Evolutionary conservation across 2,888 invertebrate species (phyloP), one percentile per base, ranked within the genome.

Genomic region (Anodontia alba): DNA sequence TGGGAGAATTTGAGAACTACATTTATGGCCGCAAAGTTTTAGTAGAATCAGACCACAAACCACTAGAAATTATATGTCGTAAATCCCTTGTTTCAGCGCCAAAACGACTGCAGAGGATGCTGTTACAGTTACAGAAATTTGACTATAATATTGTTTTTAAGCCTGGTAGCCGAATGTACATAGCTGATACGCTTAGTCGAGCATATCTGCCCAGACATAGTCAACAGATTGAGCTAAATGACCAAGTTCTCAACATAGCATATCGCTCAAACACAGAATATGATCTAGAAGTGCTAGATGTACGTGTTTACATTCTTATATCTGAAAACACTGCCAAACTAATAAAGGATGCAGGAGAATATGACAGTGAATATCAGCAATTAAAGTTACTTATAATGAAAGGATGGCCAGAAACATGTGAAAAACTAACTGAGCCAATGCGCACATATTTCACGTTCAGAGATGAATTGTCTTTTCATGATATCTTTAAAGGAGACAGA

Each of bases 61-160:
- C 81, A 31, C 70, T 88, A 49, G 84, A 80, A 62, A 76, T 62
- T 7, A 86, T 88, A 7, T 51, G 36, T 20, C 75, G 68, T 51
- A 88, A 86, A 78, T n/a, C 78, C 7, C 51, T 87, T 15, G 38
- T 67, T 15, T 54, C 66, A 46, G 86, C 84, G 31, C 87, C 83
- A 38, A 75, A 51, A 49, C 43, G 89, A 15, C 71, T 90, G 12
- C 88, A 89, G 74, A 54, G 83, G n/a, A 88, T 90, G 87, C 33
- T 88, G 17, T 70, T 90, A 23, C 70, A 79, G 26, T 38, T 84
- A 10, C 89, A 87, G 57, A 62, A 62, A 49, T 89, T 78, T 77
- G 80, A 89, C 66, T n/a, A n/a, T n/a, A n/a, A n/a, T n/a, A n/a
- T n/a, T n/a, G n/a, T n/a, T n/a, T n/a, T n/a, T n/a, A n/a, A n/a